Evolutionary conservation across 2,888 invertebrate genomes (phyloP), one percentile per base, ranked within the genome.

Genomic region (Drosophila atripex): DNA sequence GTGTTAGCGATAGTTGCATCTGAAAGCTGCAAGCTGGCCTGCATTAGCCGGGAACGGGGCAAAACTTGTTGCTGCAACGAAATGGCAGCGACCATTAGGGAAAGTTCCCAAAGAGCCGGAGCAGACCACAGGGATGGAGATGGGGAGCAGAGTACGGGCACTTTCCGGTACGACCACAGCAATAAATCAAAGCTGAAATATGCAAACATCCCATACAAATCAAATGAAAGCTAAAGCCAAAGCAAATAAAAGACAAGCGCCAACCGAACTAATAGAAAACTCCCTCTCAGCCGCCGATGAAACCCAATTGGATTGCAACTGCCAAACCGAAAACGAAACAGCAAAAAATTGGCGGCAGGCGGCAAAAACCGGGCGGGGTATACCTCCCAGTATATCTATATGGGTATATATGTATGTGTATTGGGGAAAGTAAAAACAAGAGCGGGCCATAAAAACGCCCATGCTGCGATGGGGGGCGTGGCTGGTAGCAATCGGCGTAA

Each of bases 41-140:
- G 73, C 73, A 70, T 73, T 83, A 79, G 64, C 58, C 25, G 52
- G 56, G 43, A 38, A 51, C 41, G 53, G 65, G 25, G 21, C 58
- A 35, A 76, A 85, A 83, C 84, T 83, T 83, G 80, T 83, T 86
- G 86, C 80, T 69, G 69, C 74, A 75, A 68, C 84, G 68, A 66
- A 76, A 70, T 74, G 57, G 65, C 59, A 65, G 35, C 46, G 47
- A 43, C 57, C 74, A 60, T 69, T 71, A 55, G 43, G 38, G 38
- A 35, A 70, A 59, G 60, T 76, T 66, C 55, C 35, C 47, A 25
- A 9, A 11, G 38, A 50, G 38, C 11, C n/a, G 41, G 8, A 38
- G 21, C 21, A 23, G 21, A 4, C 4, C 21, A 23, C 21, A 23
- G 21, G 21, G 11, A 51, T 7, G 3, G 8, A 7, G 23, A 2